Evolutionary conservation across 2,797 vertebrate species (phyloP).

Genomic region (Urophycis tenuis): DNA sequence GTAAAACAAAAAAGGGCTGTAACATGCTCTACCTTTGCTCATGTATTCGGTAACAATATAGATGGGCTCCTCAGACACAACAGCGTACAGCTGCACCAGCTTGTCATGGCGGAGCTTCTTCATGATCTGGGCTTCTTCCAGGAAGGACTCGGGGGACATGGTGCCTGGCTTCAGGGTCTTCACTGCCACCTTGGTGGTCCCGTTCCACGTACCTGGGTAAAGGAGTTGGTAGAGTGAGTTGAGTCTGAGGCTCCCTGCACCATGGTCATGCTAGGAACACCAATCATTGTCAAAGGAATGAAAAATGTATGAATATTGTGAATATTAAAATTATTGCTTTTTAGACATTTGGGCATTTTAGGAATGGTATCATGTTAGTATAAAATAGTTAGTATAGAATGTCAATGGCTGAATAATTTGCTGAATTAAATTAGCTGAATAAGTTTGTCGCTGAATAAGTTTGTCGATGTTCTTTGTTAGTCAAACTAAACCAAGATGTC

Average conservation of each 20-base stretch:
- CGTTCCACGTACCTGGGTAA: conserved; percentile 90
- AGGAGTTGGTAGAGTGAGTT: not conserved
- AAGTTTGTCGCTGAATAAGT: too few species aligned
- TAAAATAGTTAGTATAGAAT: not conserved
- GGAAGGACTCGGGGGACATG: conserved; percentile 97
- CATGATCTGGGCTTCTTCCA: conserved; percentile 99
- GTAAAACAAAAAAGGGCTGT: too few species aligned
- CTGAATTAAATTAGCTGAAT: too few species aligned
- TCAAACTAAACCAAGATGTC: not conserved
- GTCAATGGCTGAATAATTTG: not conserved
- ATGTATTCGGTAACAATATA: conserved; percentile 97
- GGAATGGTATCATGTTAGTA: not conserved
- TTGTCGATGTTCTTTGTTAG: not conserved
- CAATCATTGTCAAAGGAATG: too few species aligned
- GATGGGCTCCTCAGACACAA: conserved; percentile 97
- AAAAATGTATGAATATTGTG: too few species aligned
- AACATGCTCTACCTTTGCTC: conserved; percentile 81
- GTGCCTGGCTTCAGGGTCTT: conserved; percentile 98
- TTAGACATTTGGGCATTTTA: not conserved
- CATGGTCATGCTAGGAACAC: too few species aligned
- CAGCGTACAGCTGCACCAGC: conserved; percentile 94
- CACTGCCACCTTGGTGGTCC: conserved; percentile 98
- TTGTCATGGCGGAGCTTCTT: conserved; percentile 98
- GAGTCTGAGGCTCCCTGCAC: not conserved
- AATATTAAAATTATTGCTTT: not conserved